These are phyloP conservation scores for Centrocercus urophasianus DNA, from an alignment of 2,113 vertebrate species.

Conservation along the genomic window DNA sequence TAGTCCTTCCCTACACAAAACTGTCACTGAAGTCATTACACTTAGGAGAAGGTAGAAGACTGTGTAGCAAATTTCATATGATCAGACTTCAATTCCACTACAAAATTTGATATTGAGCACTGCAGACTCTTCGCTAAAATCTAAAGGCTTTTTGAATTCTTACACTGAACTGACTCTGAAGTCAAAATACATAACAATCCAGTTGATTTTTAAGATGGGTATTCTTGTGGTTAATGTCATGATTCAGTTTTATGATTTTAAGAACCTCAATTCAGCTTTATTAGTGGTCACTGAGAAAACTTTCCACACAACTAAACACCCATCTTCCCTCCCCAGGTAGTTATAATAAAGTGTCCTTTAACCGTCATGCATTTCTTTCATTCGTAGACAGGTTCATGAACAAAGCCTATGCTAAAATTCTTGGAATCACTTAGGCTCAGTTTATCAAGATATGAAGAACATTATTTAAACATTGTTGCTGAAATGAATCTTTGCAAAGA, in stretches of 20 bases:
- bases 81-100: neutral
- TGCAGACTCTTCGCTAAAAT: neutral
- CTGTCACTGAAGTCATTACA: conserved; percentile 4
- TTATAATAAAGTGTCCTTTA: neutral
- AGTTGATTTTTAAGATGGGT: neutral
- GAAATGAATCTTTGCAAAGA: neutral
- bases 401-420: neutral
- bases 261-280: neutral
- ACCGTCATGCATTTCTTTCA: neutral
- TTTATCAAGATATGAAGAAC: neutral
- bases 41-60: neutral
- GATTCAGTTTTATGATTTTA: neutral
- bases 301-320: neutral
- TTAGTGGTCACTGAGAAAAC: neutral
- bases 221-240: neutral
- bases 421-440: neutral
- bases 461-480: neutral
- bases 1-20: conserved; percentile 15
- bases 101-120: neutral
- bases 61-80: neutral
- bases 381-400: neutral
- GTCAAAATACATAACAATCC: neutral
- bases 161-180: neutral
- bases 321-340: neutral
- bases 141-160: neutral